Conservation (phyloP, 1,140 invertebrate species). For the Trichoplusia ni region DNA sequence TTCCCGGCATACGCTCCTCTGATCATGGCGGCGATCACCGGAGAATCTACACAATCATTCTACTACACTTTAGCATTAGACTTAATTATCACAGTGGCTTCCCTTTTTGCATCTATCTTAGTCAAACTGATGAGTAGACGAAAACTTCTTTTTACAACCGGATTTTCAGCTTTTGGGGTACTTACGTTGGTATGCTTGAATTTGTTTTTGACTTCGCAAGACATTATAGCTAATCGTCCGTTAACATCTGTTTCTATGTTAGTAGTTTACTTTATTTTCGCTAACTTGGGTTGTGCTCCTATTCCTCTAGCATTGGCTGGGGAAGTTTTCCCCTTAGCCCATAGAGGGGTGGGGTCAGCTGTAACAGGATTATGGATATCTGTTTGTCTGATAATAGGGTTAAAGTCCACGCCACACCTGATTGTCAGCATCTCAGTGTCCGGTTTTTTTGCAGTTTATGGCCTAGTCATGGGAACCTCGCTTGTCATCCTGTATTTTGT, state of each 20-base stretch:
- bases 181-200: slow-evolving; percentile 49
- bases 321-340: slow-evolving; percentile 60
- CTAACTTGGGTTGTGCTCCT: slow-evolving; percentile 66
- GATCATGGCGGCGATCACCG: slow-evolving; percentile 59
- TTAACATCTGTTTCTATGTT: slow-evolving; percentile 57
- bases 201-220: slow-evolving; percentile 43
- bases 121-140: slow-evolving; percentile 60
- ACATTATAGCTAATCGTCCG: slow-evolving; percentile 44
- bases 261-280: slow-evolving; percentile 56
- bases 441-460: slow-evolving; percentile 61
- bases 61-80: slow-evolving; percentile 66
- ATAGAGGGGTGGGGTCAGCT: slow-evolving; percentile 53
- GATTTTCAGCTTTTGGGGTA: slow-evolving; percentile 48
- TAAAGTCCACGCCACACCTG: slow-evolving; percentile 60
- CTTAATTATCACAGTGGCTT: slow-evolving; percentile 59
- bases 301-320: slow-evolving; percentile 63
- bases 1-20: slow-evolving; percentile 65
- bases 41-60: slow-evolving; percentile 50
- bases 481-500: slow-evolving; percentile 52
- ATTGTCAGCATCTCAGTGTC: slow-evolving; percentile 52
- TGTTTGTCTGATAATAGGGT: slow-evolving; percentile 41
- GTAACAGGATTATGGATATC: slow-evolving; percentile 53
- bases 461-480: slow-evolving; percentile 38
- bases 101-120: slow-evolving; percentile 55
- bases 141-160: slow-evolving; percentile 56